These are phyloP conservation scores for Falco novaeseelandiae DNA, from an alignment of 2,797 vertebrate species.

Conservation along the genomic window DNA sequence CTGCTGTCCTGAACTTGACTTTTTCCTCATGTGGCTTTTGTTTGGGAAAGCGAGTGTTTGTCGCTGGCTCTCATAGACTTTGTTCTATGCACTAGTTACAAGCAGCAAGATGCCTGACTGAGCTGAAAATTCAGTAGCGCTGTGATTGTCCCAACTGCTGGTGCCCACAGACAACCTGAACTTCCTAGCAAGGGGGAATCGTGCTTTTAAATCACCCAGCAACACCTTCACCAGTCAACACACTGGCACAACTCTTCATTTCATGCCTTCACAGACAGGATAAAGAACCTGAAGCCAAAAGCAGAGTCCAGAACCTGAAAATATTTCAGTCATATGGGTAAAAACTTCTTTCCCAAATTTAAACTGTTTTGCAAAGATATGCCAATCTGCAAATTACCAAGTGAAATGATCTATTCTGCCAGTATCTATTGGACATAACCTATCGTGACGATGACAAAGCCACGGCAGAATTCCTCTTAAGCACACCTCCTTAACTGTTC, in stretches of 20 bases:
- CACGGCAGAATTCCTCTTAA: background rate
- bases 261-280: background rate
- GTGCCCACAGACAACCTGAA: background rate
- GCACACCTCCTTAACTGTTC: background rate
- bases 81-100: background rate
- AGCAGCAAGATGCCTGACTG: accelerated
- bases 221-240: background rate
- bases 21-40: background rate
- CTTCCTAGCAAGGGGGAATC: background rate
- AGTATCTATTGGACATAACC: background rate
- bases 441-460: background rate
- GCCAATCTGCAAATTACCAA: background rate
- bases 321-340: background rate
- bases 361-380: background rate
- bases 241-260: background rate
- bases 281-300: background rate
- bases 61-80: background rate
- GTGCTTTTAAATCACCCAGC: background rate
- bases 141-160: accelerated
- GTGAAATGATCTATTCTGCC: background rate
- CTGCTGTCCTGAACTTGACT: background rate
- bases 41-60: background rate
- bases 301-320: background rate
- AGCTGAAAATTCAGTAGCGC: background rate
- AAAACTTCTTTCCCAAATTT: background rate